A percentile compares a stretch with the other conserved stretches of the same genome.
These are phyloP conservation scores for Geotrypetes seraphini DNA, from an alignment of 2,797 vertebrate genomes.

Conservation along the genomic window DNA sequence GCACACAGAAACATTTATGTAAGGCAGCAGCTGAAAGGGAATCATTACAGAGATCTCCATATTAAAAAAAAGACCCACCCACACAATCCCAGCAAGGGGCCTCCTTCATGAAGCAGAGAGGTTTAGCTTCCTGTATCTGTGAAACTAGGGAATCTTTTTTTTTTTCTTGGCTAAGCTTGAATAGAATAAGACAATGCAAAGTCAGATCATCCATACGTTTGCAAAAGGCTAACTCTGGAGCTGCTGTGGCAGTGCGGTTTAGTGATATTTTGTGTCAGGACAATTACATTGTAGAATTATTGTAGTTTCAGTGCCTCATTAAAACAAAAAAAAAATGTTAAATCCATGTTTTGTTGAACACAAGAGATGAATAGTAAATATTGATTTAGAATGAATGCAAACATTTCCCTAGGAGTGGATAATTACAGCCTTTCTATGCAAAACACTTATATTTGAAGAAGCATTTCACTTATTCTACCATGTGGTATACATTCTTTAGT, in stretches of 20 bases:
- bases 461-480: conserved; percentile 74
- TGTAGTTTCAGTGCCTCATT: conserved; percentile 61
- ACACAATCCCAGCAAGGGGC: conserved; percentile 53
- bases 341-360: conserved; percentile 64
- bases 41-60: conserved; percentile 35
- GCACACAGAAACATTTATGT: too few relatives aligned
- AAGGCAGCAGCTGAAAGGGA: conserved; percentile 25
- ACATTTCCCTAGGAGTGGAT: conserved; percentile 81
- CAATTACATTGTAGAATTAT: conserved; percentile 61
- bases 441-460: conserved; percentile 79
- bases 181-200: conserved; percentile 43
- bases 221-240: conserved; percentile 38
- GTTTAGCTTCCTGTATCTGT: conserved; percentile 35
- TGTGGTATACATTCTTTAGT: conserved; percentile 78
- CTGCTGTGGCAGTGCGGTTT: conserved; percentile 55
- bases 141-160: conserved; percentile 41
- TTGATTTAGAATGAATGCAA: conserved; percentile 77
- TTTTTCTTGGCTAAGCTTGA: conserved; percentile 53
- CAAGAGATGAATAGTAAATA: conserved; percentile 75
- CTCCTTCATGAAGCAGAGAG: conserved; percentile 36
- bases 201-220: conserved; percentile 45
- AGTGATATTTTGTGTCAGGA: conserved; percentile 58
- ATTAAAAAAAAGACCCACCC: conserved; percentile 39
- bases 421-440: conserved; percentile 81
- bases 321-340: conserved; percentile 58